Evolutionary conservation across 2,888 invertebrate genomes (phyloP).

Genomic region (Trichopoda pennipes): DNA sequence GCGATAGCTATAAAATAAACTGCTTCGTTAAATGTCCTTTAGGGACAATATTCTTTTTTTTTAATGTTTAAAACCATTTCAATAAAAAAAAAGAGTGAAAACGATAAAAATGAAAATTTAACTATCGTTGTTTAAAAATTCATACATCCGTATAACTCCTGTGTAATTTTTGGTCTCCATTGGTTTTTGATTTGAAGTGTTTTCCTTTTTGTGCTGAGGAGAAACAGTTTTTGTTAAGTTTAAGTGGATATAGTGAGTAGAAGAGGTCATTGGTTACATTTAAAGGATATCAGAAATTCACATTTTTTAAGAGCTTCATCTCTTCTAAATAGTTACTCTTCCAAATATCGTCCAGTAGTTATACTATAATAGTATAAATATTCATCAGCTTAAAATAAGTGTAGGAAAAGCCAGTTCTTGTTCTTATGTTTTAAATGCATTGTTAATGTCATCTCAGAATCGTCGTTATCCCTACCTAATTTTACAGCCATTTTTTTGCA

Average conservation of each 20-base stretch:
- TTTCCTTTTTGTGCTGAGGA: constrained; percentile 19
- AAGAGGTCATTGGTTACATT: background rate
- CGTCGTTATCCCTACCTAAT: too few species aligned
- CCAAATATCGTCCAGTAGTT: too few species aligned
- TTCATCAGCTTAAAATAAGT: too few species aligned
- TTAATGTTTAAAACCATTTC: constrained; percentile 42
- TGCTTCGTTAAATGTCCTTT: constrained; percentile 66
- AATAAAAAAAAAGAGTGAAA: constrained; percentile 11
- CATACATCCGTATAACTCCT: constrained; percentile 44
- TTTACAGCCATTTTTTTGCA: too few species aligned
- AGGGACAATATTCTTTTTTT: constrained; percentile 61
- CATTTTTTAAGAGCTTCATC: background rate
- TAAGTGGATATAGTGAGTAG: background rate
- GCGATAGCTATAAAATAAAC: constrained; percentile 54
- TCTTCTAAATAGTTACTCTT: too few species aligned
- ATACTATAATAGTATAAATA: too few species aligned
- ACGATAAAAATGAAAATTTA: constrained; percentile 55
- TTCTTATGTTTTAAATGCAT: too few species aligned
- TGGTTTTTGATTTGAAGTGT: constrained; percentile 33
- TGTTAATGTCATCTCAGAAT: too few species aligned
- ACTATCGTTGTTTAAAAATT: constrained; percentile 58
- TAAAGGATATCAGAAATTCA: background rate
- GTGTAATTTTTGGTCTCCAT: constrained; percentile 57
- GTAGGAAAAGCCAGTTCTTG: too few species aligned
- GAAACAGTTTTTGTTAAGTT: background rate